Conservation (phyloP, 2,797 vertebrate genomes). For the Microhierax caerulescens region DNA sequence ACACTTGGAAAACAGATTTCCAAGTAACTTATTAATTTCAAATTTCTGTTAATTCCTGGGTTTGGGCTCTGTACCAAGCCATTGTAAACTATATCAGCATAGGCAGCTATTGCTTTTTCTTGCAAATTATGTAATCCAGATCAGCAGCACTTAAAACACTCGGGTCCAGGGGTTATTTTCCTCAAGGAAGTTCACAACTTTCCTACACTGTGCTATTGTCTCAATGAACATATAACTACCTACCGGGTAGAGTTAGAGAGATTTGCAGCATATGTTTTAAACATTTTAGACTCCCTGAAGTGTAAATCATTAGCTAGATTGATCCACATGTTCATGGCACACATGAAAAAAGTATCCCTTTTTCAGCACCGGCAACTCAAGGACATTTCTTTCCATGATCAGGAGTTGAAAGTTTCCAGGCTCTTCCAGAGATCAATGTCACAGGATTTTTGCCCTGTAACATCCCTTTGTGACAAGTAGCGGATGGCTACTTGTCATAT, state of each 20-base stretch:
- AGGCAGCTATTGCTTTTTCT: not conserved
- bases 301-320: not conserved
- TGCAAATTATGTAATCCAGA: not conserved
- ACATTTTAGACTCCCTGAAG: not conserved
- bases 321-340: not conserved
- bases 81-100: not conserved
- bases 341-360: not conserved
- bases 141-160: not conserved
- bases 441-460: not conserved
- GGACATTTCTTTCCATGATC: not conserved
- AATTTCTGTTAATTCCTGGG: not conserved
- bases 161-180: not conserved
- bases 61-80: not conserved
- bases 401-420: not conserved
- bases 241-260: not conserved
- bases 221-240: not conserved
- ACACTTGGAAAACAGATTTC: not conserved
- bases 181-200: not conserved
- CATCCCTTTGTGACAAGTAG: too few species aligned
- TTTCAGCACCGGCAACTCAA: not conserved
- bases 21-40: not conserved
- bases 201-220: not conserved
- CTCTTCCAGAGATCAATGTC: not conserved
- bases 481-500: not conserved
- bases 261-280: not conserved